These are phyloP conservation scores for Sardinella longiceps DNA, from an alignment of 2,797 vertebrate genomes.

Conservation along the genomic window DNA sequence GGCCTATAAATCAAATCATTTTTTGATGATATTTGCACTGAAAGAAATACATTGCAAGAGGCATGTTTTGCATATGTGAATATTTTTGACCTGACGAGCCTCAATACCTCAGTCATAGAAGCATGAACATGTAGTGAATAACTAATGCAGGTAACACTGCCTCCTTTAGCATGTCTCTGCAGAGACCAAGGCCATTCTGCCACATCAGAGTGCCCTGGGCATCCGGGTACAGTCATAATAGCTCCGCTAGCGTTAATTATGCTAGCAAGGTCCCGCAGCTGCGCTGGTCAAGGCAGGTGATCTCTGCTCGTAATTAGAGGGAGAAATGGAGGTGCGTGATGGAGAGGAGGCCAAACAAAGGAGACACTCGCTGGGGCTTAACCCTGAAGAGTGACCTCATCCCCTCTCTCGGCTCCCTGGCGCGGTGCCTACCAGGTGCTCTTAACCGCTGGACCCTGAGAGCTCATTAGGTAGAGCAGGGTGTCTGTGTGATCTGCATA, in stretches of 20 bases:
- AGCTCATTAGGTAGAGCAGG: not conserved
- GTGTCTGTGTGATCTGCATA: not conserved
- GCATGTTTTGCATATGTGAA: no score
- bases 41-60: not conserved
- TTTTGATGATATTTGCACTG: not conserved
- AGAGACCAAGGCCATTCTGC: not conserved
- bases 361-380: slow-evolving; percentile 23
- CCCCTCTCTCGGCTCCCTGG: not conserved
- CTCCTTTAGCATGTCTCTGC: not conserved
- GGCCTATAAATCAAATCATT: not conserved
- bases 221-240: slow-evolving; percentile 28
- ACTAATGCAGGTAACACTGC: not conserved
- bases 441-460: not conserved
- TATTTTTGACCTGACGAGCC: no score
- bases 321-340: slow-evolving; percentile 39
- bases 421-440: not conserved
- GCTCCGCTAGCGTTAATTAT: slow-evolving; percentile 50
- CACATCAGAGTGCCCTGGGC: not conserved
- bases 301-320: slow-evolving; percentile 42
- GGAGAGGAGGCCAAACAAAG: slow-evolving; percentile 38
- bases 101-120: no score
- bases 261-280: slow-evolving; percentile 46
- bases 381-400: slow-evolving; percentile 33
- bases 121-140: not conserved
- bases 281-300: slow-evolving; percentile 27